Base-by-base conservation (phyloP, 2,888 invertebrate genomes). In the Pseudococcus jackbeardsleyi region DNA sequence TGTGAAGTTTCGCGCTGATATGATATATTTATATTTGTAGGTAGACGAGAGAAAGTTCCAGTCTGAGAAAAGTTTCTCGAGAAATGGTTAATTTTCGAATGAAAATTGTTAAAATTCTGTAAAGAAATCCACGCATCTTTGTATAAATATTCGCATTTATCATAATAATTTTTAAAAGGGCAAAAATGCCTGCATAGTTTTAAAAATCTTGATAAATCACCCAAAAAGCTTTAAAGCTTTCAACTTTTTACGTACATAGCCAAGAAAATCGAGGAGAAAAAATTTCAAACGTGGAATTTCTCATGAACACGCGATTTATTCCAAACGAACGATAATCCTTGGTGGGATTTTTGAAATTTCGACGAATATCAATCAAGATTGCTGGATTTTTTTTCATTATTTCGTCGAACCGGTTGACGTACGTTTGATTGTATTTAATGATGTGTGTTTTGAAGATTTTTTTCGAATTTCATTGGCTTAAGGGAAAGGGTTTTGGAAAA, bases 131-230 rank as follows among this genome's bases (percentile, higher is more conserved):
- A 15, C 72, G 33, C 26, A 72, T 72, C 17, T 33, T 33, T 9
- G 15, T n/a, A 59, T n/a, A 68, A 68, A 26, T 68, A 22, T 26
- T 33, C 33, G 17, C 72, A 72, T 72, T 72, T 72, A 72, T 72
- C 72, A 72, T 64, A 64, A 64, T 64, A 64, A 64, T 72, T 72
- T 72, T 72, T 72, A 39, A 6, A 72, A 72, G 33, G 15, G 33
- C 6, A 72, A 72, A 72, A 72, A 72, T 72, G 72, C 33, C 72
- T 72, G 72, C 12, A 33, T 72, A 33, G 72, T 72, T 72, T 72
- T 33, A 72, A 72, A 26, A 72, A 72, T 72, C 33, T 33, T 33
- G 72, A 72, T 72, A 72, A 72, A 72, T 33, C 5, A 72, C 72
- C 72, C 42, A 33, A 72, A 72, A 72, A 72, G 33, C 33, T 33